phyloP scores from a whole-genome alignment of 2,888 invertebrate species.

The Tinea semifulvella region DNA sequence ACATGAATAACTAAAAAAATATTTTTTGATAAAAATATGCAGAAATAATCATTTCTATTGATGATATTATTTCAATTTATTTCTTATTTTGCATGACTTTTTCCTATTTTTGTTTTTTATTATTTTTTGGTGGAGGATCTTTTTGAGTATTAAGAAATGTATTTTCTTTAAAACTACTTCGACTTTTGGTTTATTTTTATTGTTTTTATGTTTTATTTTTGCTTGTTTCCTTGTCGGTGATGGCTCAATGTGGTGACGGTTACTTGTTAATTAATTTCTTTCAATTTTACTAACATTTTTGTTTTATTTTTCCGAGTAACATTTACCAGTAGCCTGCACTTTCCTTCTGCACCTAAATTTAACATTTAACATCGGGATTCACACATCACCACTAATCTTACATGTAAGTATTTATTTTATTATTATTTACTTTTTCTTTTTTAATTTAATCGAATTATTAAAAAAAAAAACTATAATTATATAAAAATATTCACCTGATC shows the following conservation, averaged over 20 bases:
- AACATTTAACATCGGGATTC: conserved; percentile 29
- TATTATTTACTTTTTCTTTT: neutral
- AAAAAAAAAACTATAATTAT: too few relatives aligned
- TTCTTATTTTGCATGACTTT: too few relatives aligned
- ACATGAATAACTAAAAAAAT: too few relatives aligned
- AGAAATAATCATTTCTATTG: too few relatives aligned
- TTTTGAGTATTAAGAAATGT: too few relatives aligned
- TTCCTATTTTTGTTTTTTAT: too few relatives aligned
- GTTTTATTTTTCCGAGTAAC: conserved; percentile 47
- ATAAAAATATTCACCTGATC: too few relatives aligned
- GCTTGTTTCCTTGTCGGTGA: conserved; percentile 22
- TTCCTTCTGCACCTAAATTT: conserved; percentile 8
- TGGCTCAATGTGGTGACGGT: conserved; percentile 42
- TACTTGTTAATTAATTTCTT: conserved; percentile 5
- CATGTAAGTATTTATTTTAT: conserved; percentile 16
- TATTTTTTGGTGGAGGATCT: neutral
- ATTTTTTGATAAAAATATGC: too few relatives aligned
- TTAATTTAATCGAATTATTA: too few relatives aligned
- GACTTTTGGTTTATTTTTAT: neutral
- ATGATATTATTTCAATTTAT: too few relatives aligned
- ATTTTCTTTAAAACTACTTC: too few relatives aligned
- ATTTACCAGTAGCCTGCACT: conserved; percentile 15
- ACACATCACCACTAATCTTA: too few relatives aligned
- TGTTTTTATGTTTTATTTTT: conserved; percentile 2
- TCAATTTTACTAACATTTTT: conserved; percentile 16